Evolutionary conservation across 2,888 invertebrate species (phyloP), one percentile per base, ranked within the genome.

Genomic region (Brenthis hecate): DNA sequence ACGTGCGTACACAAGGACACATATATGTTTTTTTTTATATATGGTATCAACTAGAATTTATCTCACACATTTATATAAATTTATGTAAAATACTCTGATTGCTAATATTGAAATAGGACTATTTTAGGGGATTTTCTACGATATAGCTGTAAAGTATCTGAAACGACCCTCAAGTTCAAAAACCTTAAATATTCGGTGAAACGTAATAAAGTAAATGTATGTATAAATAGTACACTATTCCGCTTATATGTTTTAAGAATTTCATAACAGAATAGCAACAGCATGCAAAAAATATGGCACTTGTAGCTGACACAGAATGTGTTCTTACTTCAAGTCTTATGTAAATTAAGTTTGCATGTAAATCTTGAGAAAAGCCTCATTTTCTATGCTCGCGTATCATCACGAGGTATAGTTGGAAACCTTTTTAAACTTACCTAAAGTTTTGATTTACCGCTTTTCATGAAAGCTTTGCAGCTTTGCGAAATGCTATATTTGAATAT

Each of bases 391-490:
- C 36, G 28, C 32, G 6, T 19, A 28, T 6, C 19, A 32, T 8
- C 19, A 55, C 28, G 28, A 55, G 28, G 14, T 55, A 32, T 14
- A 28, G 13, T 32, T 14, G 55, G 32, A 28, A 55, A 32, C 28
- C 55, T 32, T 55, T 54, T 54, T 28, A 28, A 55, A 32, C 14
- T 14, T 32, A 55, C 28, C 6, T 55, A n/a, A 32, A 14, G 13
- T 55, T 32, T 32, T 32, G 23, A 55, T 55, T 55, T 28, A 55
- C 55, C 14, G 28, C 55, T 55, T 55, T 55, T 32, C 55, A 55
- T 55, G 28, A 55, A 28, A 32, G 8, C 28, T 55, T n/a, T 14
- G 36, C 28, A 32, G 8, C 28, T 55, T n/a, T 14, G 36, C 28
- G 14, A 55, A 55, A 55, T 28, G 28, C 32, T 55, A 8, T 6